Evolutionary conservation across 2,113 vertebrate species (phyloP), one percentile per base, ranked within the genome.

Genomic region (Irena cyanogastra): DNA sequence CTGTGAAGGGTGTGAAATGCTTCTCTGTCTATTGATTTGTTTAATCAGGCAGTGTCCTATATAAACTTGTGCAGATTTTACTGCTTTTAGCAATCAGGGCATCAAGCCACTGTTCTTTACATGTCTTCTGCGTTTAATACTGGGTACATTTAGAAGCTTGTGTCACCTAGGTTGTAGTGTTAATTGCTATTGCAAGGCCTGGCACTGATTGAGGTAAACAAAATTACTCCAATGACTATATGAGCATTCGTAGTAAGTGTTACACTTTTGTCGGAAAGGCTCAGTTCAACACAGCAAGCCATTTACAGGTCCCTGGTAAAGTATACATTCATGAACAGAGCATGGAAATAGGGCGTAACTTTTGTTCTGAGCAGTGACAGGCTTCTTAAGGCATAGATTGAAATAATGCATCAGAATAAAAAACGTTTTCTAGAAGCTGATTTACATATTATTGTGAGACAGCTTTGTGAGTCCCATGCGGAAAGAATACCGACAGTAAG

Each of bases 71-170:
- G n/a, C 17, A 63, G 53, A 45, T 70, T 56, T 27, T 47, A 21
- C 33, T 83, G 52, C 52, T n/a, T 69, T 84, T 33, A 30, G 18
- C 21, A 71, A 42, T 52, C 18, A 42, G 42, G 19, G 44, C 22
- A 37, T 53, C 52, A 44, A 65, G 68, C 24, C 22, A 14, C 52
- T 47, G 11, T 24, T 74, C 14, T 59, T 37, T 47, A 23, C 33
- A 28, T 23, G 10, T 42, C 10, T 11, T 85, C 10, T 2, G 0
- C 5, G 4, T 84, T 37, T 74, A 35, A 27, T 79, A 15, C 3
- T 64, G 23, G n/a, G 15, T 59, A 14, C 2, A 1, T 41, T 30
- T 39, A 91, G 41, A 50, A 20, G 22, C 42, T 91, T 49, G 9
- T 56, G 39, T 86, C 66, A 59, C 42, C 42, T 35, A 39, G 27